A percentile compares a stretch with the other conserved stretches of the same genome.
phyloP scores from a whole-genome alignment of 1,140 invertebrate species.

The Babylonia areolata region DNA sequence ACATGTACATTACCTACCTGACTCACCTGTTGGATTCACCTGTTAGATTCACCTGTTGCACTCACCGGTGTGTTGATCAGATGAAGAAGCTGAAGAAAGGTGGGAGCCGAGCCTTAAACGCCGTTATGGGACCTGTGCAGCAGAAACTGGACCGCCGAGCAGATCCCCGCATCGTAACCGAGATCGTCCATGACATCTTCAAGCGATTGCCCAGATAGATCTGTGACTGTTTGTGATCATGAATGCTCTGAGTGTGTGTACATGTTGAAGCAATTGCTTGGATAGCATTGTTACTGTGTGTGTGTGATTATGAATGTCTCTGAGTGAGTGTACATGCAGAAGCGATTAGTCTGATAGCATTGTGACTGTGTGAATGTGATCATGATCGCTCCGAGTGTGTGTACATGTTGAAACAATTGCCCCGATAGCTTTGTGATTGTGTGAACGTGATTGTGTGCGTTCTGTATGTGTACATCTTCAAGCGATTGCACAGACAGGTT shows the following conservation, averaged over 20 bases:
- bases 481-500: not conserved
- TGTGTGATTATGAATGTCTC: not conserved
- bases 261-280: not conserved
- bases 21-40: not conserved
- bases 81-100: constrained; percentile 28
- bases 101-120: not conserved
- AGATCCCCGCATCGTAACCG: not conserved
- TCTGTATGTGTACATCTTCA: too few relatives aligned
- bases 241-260: not conserved
- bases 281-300: not conserved
- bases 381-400: too few relatives aligned
- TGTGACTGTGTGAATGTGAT: not conserved
- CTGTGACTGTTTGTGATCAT: too few relatives aligned
- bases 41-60: not conserved
- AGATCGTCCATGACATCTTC: constrained; percentile 17
- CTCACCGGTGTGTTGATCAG: constrained; percentile 8
- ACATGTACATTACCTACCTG: not conserved
- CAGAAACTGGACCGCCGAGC: constrained; percentile 20
- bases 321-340: not conserved
- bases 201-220: constrained; percentile 1
- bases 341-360: too few relatives aligned
- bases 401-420: too few relatives aligned
- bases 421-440: too few relatives aligned
- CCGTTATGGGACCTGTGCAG: constrained; percentile 36
- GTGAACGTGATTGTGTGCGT: too few relatives aligned